phyloP scores from a whole-genome alignment of 2,113 vertebrate genomes.

The Alosa alosa region DNA sequence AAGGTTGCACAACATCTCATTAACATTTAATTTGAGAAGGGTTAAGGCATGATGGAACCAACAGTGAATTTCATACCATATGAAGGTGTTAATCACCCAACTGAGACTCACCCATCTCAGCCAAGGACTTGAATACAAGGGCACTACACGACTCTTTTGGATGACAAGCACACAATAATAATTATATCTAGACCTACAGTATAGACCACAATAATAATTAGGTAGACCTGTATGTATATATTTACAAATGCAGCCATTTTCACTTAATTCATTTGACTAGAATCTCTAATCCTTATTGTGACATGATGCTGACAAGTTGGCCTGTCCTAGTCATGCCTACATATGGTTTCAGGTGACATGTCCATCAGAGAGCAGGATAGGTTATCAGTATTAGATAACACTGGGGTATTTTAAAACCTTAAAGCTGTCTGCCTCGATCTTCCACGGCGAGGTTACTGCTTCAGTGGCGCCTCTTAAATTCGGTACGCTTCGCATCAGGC shows the following conservation, averaged over 20 bases:
- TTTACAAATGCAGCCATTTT: too few species aligned
- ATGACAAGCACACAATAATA: neutral
- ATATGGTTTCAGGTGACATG: neutral
- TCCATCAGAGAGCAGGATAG: neutral
- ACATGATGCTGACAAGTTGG: too few species aligned
- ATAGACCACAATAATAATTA: neutral
- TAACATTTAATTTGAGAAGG: neutral
- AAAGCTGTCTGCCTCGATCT: neutral
- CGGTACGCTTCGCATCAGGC: neutral
- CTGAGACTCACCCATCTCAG: neutral
- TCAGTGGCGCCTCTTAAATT: neutral
- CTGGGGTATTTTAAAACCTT: neutral
- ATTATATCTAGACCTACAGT: too few species aligned
- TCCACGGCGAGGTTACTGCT: neutral
- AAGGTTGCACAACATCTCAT: neutral
- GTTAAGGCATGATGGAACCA: neutral
- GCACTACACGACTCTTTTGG: neutral
- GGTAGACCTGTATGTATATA: too few species aligned
- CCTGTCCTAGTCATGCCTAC: neutral
- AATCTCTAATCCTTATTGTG: too few species aligned
- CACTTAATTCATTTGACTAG: too few species aligned
- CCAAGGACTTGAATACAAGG: neutral
- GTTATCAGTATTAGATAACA: slow-evolving; percentile 4
- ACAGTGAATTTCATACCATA: neutral
- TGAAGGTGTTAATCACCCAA: neutral